These are phyloP conservation scores for Pteromalus puparum DNA, from an alignment of 1,140 invertebrate species.

Conservation along the genomic window DNA sequence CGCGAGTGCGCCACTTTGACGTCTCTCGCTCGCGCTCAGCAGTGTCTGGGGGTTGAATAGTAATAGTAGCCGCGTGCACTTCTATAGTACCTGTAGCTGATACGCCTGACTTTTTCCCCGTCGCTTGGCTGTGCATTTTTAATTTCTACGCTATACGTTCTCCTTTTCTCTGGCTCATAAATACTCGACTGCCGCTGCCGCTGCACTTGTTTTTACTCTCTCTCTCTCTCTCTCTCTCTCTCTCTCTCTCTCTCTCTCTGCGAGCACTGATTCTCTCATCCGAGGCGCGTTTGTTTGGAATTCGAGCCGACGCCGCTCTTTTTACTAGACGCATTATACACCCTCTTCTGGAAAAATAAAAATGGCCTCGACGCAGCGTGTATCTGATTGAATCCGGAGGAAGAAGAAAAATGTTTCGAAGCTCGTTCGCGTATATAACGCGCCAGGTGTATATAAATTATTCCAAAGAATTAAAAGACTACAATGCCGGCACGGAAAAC, in stretches of 20 bases:
- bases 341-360: no score
- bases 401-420: background rate
- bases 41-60: background rate
- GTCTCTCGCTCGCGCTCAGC: background rate
- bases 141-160: background rate
- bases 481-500: background rate
- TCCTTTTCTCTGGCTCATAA: background rate
- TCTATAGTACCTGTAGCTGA: background rate
- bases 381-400: background rate
- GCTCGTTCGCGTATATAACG: background rate
- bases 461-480: background rate
- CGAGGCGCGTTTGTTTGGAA: no score
- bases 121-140: background rate
- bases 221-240: no score
- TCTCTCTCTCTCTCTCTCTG: no score
- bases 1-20: slow-evolving; percentile 3
- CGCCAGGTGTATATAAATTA: background rate
- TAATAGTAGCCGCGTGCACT: no score
- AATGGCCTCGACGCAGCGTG: no score
- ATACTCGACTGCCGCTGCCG: background rate
- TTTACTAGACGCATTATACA: no score
- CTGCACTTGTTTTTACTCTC: background rate
- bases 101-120: background rate
- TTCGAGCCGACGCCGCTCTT: no score
- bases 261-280: background rate